These are phyloP conservation scores for Dendroctonus valens DNA, from an alignment of 1,140 invertebrate species.

Conservation along the genomic window DNA sequence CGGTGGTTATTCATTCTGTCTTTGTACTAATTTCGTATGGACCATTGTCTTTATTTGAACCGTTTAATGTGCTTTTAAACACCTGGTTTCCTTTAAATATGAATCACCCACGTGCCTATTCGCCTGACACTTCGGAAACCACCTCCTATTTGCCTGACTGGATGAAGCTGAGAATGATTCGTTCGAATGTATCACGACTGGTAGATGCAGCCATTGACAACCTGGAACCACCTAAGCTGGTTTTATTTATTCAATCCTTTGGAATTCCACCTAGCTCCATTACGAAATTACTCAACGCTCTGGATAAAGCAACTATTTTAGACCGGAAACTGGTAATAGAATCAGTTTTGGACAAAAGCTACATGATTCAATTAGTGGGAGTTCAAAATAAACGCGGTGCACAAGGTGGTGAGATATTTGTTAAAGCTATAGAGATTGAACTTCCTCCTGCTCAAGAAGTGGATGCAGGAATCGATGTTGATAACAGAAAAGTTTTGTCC, in stretches of 20 bases:
- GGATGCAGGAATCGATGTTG: conserved; percentile 38
- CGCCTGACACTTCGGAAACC: conserved; percentile 83
- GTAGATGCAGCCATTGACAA: conserved; percentile 85
- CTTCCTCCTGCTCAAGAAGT: conserved; percentile 49
- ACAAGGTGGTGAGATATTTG: conserved; percentile 77
- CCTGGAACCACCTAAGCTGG: conserved; percentile 84
- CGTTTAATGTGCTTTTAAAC: conserved; percentile 70
- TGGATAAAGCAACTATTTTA: conserved; percentile 71
- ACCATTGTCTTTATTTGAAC: conserved; percentile 56
- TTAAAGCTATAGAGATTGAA: conserved; percentile 63
- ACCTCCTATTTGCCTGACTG: conserved; percentile 89
- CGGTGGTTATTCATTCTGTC: conserved; percentile 89
- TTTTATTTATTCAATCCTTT: conserved; percentile 94
- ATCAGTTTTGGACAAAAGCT: conserved; percentile 80
- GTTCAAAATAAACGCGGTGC: conserved; percentile 87
- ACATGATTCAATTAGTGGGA: conserved; percentile 88
- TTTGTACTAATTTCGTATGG: conserved; percentile 88
- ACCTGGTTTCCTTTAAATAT: conserved; percentile 71
- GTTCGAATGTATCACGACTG: conserved; percentile 77
- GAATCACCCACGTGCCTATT: conserved; percentile 72
- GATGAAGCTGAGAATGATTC: conserved; percentile 91
- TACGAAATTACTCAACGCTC: conserved; percentile 68
- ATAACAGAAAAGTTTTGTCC: conserved; percentile 36
- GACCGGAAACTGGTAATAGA: conserved; percentile 67
- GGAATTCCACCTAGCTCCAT: conserved; percentile 90